Conservation (phyloP, 2,797 vertebrate species). For the Percopsis omiscomaycus region DNA sequence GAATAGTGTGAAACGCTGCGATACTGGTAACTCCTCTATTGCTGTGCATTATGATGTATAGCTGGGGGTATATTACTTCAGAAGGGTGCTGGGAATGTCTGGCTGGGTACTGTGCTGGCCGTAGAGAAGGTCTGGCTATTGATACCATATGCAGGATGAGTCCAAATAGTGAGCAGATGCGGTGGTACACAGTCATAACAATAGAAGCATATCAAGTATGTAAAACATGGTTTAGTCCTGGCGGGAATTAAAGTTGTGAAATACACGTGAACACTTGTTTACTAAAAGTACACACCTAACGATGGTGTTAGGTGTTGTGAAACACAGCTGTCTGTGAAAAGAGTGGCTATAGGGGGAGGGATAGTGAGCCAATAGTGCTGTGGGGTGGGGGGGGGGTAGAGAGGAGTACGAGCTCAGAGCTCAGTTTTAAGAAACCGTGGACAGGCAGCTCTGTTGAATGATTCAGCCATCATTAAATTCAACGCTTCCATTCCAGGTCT, state of each 20-base stretch:
- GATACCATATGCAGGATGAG: conserved; percentile 69
- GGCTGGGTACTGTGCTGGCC: conserved; percentile 43
- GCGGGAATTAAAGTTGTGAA: neutral
- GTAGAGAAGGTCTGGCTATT: conserved; percentile 45
- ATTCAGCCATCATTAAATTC: neutral
- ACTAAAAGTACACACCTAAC: too few species aligned
- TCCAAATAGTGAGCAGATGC: conserved; percentile 67
- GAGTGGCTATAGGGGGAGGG: too few species aligned
- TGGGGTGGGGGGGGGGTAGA: too few species aligned
- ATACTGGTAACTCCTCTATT: conserved; percentile 46
- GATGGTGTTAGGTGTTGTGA: too few species aligned
- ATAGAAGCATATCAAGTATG: conserved; percentile 19
- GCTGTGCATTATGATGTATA: conserved; percentile 47
- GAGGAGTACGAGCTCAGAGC: too few species aligned
- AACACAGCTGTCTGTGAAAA: too few species aligned
- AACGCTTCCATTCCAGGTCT: neutral
- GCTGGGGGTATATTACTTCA: conserved; percentile 28
- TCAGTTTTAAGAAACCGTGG: too few species aligned
- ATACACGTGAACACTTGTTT: neutral
- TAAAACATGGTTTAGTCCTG: conserved; percentile 16
- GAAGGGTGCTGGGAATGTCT: conserved; percentile 46
- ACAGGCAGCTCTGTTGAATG: too few species aligned
- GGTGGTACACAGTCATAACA: conserved; percentile 47
- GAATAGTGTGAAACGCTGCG: conserved; percentile 28
- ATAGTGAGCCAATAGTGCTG: too few species aligned